Percentiles rank a stretch among this genome's conserved stretches.
phyloP scores from a whole-genome alignment of 2,888 invertebrate species.

The Mesoligia furuncula region DNA sequence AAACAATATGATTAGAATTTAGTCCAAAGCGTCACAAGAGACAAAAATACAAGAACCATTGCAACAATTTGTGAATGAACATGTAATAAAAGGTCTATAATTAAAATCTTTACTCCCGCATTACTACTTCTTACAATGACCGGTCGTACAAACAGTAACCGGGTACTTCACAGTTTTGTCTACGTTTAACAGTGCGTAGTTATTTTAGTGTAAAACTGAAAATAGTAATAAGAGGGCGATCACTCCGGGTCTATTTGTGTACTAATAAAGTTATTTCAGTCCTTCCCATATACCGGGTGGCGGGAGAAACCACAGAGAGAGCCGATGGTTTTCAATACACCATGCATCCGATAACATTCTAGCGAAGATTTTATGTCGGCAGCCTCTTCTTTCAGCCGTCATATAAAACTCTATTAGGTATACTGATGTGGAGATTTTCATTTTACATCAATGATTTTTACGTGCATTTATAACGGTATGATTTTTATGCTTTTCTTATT shows the following conservation, averaged over 20 bases:
- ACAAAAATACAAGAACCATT: neutral
- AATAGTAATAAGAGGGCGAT: slow-evolving; percentile 86
- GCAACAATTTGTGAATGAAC: slow-evolving; percentile 23
- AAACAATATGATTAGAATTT: no score
- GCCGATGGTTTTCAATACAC: slow-evolving; percentile 58
- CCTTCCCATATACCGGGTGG: slow-evolving; percentile 75
- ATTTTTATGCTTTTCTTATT: neutral
- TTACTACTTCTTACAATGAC: slow-evolving; percentile 16
- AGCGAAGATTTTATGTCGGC: neutral
- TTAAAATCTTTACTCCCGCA: slow-evolving; percentile 8
- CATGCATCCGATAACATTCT: slow-evolving; percentile 38
- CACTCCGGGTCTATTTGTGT: slow-evolving; percentile 85
- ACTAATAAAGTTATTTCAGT: slow-evolving; percentile 86
- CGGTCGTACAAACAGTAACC: slow-evolving; percentile 29
- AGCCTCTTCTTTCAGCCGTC: neutral
- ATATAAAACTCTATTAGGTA: neutral
- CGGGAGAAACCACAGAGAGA: slow-evolving; percentile 62
- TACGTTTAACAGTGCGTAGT: slow-evolving; percentile 68
- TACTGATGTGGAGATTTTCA: neutral
- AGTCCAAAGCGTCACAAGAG: neutral
- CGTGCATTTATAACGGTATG: neutral
- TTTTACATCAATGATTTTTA: neutral
- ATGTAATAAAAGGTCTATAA: slow-evolving; percentile 11
- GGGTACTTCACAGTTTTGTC: slow-evolving; percentile 61
- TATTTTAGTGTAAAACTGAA: slow-evolving; percentile 80